Percentiles rank a stretch among this genome's conserved stretches.
These are phyloP conservation scores for Pterobdella sp. DNA, from an alignment of 2,888 invertebrate genomes.

Conservation along the genomic window DNA sequence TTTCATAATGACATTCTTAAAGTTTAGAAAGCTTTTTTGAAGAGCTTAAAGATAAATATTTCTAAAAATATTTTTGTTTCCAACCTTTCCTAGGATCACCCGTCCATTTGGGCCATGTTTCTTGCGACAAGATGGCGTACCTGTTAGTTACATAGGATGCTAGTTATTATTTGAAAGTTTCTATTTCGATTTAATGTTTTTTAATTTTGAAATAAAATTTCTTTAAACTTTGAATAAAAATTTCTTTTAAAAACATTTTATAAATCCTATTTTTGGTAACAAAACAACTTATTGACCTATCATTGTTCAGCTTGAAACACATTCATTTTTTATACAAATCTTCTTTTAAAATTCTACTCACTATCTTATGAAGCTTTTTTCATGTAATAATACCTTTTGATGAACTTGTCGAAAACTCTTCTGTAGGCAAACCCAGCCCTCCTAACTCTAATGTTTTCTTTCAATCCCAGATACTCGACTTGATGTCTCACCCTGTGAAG, in stretches of 20 bases:
- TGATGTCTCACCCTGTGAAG: slow-evolving; percentile 58
- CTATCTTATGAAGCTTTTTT: too few species aligned
- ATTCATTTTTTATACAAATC: too few species aligned
- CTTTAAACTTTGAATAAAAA: too few species aligned
- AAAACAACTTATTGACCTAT: too few species aligned
- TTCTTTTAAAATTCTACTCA: too few species aligned
- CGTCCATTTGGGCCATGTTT: slow-evolving; percentile 60
- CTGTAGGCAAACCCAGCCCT: slow-evolving; percentile 65
- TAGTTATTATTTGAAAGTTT: neutral
- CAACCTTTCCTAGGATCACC: slow-evolving; percentile 55
- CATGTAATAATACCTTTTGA: slow-evolving; percentile 55
- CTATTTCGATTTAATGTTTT: too few species aligned
- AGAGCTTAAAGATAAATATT: neutral
- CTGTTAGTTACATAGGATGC: slow-evolving; percentile 44
- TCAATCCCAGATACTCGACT: slow-evolving; percentile 63
- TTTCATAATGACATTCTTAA: neutral
- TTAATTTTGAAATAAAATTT: too few species aligned
- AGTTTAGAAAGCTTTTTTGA: neutral
- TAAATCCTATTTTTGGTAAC: too few species aligned
- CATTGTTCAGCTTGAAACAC: too few species aligned
- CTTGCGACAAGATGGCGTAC: slow-evolving; percentile 61
- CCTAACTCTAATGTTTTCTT: slow-evolving; percentile 63
- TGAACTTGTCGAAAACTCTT: slow-evolving; percentile 58
- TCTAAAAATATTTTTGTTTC: neutral
- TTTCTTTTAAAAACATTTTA: too few species aligned